These are phyloP conservation scores for Heliconius erato DNA, from an alignment of 2,888 invertebrate genomes.

Conservation along the genomic window DNA sequence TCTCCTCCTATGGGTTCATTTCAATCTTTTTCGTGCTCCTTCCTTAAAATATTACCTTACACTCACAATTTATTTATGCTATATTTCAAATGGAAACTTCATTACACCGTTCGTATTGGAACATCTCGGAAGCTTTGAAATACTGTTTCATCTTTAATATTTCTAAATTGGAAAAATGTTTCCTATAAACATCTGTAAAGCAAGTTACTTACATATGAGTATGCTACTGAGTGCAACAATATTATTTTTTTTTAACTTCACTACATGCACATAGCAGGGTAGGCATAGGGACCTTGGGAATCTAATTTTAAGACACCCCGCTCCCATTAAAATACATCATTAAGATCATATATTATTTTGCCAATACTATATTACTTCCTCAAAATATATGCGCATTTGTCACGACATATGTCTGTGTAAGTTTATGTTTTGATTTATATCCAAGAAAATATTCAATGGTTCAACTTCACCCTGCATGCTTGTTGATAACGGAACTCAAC, in stretches of 20 bases:
- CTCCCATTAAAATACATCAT: no score
- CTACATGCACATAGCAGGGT: no score
- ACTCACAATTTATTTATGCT: slow-evolving; percentile 37
- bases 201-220: not conserved
- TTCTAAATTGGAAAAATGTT: slow-evolving; percentile 13
- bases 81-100: slow-evolving; percentile 38
- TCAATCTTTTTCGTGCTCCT: slow-evolving; percentile 41
- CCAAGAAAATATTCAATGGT: not conserved
- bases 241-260: no score
- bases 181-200: not conserved
- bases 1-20: slow-evolving; percentile 38
- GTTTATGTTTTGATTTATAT: not conserved
- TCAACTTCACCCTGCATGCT: not conserved
- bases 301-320: no score
- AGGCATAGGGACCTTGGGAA: no score
- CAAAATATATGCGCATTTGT: not conserved
- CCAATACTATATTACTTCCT: not conserved
- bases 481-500: no score
- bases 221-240: no score
- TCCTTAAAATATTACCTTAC: slow-evolving; percentile 37
- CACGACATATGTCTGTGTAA: not conserved
- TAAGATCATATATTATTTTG: no score
- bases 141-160: slow-evolving; percentile 23
- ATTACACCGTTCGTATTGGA: slow-evolving; percentile 33
- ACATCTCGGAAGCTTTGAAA: slow-evolving; percentile 30